Conservation (phyloP, 2,797 vertebrate genomes). For the Lithobates pipiens region DNA sequence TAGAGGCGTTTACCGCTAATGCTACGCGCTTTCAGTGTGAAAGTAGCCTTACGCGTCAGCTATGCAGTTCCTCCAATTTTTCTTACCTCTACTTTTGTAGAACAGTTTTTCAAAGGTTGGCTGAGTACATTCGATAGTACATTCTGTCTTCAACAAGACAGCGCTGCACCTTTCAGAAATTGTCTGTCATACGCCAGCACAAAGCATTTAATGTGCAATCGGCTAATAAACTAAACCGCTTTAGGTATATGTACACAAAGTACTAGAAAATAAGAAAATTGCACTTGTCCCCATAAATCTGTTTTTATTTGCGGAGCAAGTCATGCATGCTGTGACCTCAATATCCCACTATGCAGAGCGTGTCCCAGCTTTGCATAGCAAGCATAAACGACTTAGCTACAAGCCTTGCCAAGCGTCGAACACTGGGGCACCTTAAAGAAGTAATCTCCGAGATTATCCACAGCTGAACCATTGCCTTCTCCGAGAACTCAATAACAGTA, state of each 20-base stretch:
- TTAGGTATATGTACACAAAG: slow-evolving; percentile 3
- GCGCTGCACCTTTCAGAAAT: neutral
- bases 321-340: slow-evolving; percentile 39
- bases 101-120: neutral
- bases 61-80: neutral
- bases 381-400: slow-evolving; percentile 37
- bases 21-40: too few relatives aligned
- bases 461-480: slow-evolving; percentile 33
- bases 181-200: slow-evolving; percentile 1
- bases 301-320: slow-evolving; percentile 46
- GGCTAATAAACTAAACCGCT: slow-evolving; percentile 25
- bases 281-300: slow-evolving; percentile 33
- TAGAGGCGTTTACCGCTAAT: too few relatives aligned
- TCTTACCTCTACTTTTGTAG: neutral
- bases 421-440: slow-evolving; percentile 38
- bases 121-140: neutral
- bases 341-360: slow-evolving; percentile 32
- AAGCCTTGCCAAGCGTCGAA: slow-evolving; percentile 25
- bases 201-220: slow-evolving; percentile 29
- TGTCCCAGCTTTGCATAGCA: slow-evolving; percentile 45
- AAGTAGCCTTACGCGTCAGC: too few relatives aligned
- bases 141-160: neutral
- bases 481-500: slow-evolving; percentile 45
- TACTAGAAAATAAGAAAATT: slow-evolving; percentile 26
- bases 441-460: slow-evolving; percentile 57